These are phyloP conservation scores for Uloborus plumipes DNA, from an alignment of 2,888 invertebrate genomes.

Conservation along the genomic window DNA sequence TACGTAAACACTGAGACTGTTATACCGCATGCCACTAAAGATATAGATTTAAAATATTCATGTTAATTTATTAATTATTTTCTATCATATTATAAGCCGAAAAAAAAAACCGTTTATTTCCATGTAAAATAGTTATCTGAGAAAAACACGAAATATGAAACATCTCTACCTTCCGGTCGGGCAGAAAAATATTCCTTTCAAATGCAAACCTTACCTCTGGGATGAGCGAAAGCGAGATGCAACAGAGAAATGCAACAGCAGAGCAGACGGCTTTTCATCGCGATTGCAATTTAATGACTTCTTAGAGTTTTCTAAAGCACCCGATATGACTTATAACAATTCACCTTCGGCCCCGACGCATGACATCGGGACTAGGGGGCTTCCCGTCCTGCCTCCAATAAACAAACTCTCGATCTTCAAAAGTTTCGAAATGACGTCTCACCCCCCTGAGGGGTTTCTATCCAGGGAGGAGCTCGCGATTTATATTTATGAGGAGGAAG, in stretches of 20 bases:
- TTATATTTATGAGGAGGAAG: slow-evolving; percentile 57
- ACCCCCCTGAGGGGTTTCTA: slow-evolving; percentile 49
- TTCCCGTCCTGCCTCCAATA: slow-evolving; percentile 27
- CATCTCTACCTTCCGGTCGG: background rate
- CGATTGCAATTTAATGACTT: background rate
- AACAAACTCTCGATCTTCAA: slow-evolving; percentile 4
- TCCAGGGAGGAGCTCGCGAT: slow-evolving; percentile 42
- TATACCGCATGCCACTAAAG: no score
- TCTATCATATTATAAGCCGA: background rate
- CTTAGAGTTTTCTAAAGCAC: no score
- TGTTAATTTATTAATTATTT: background rate
- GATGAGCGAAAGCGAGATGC: slow-evolving; percentile 27
- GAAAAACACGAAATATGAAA: background rate
- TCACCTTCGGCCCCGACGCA: slow-evolving; percentile 42
- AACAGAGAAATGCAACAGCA: slow-evolving; percentile 14
- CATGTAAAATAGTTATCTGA: background rate
- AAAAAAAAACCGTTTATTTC: background rate
- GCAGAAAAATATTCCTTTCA: background rate
- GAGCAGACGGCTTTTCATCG: background rate
- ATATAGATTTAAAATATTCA: background rate
- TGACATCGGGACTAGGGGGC: slow-evolving; percentile 3
- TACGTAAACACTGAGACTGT: no score
- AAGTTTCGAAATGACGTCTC: slow-evolving; percentile 15
- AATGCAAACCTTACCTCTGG: slow-evolving; percentile 36
- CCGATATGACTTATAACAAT: slow-evolving; percentile 29